Evolutionary conservation across 1,140 invertebrate species (phyloP).

Genomic region (Goniozus legneri): DNA sequence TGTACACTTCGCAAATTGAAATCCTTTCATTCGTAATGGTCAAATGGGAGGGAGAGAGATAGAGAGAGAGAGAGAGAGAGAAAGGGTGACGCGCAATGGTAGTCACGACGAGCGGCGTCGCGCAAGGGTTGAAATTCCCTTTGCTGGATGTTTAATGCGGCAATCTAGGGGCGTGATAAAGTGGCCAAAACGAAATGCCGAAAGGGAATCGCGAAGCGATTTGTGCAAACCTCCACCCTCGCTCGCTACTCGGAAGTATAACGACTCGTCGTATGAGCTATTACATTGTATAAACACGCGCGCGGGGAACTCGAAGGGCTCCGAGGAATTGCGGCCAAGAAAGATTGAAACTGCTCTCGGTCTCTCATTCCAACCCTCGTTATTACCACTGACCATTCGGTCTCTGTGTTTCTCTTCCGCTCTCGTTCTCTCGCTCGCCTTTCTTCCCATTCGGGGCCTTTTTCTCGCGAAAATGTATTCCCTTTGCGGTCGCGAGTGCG

Average conservation of each 20-base stretch:
- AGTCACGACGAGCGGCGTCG: too few species aligned
- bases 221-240: constrained; percentile 19
- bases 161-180: constrained; percentile 56
- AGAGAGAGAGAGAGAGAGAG: too few species aligned
- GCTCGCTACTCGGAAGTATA: constrained; percentile 20
- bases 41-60: constrained; percentile 8
- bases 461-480: constrained; percentile 12
- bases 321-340: constrained; percentile 3
- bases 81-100: constrained; percentile 17
- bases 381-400: too few species aligned
- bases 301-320: not conserved
- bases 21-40: too few species aligned
- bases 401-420: constrained; percentile 16
- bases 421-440: constrained; percentile 11
- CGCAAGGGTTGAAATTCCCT: constrained; percentile 46
- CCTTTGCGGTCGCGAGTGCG: constrained; percentile 15
- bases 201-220: constrained; percentile 50
- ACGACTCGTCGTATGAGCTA: constrained; percentile 41
- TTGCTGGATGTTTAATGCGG: constrained; percentile 55
- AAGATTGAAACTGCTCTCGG: not conserved
- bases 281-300: constrained; percentile 48
- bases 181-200: constrained; percentile 48
- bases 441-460: constrained; percentile 13
- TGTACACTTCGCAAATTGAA: too few species aligned
- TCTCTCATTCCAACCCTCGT: too few species aligned